Base-by-base conservation (phyloP, 2,113 vertebrate species). In the Neomonachus schauinslandi region DNA sequence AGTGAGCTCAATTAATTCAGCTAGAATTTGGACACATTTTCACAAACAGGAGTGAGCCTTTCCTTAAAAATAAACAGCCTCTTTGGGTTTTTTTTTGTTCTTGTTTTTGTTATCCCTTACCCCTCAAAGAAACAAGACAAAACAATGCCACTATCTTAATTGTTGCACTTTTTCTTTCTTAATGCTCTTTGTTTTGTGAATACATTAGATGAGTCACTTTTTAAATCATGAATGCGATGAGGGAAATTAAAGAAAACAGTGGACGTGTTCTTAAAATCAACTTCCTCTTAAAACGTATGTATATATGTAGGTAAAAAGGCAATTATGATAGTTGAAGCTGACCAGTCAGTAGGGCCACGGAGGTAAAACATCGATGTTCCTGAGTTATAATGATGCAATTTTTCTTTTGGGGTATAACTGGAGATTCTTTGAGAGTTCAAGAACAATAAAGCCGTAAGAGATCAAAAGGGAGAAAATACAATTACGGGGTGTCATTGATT, bases 1-100 rank as follows among this genome's bases (percentile, higher is more conserved):
- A 97, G 92, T 93, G 98, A 97, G 93, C 91, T 98, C 94, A 97
- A 89, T 97, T 63, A 94, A 88, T 89, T 97, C 95, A 81, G 86
- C 51, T 31, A 94, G 90, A 63, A 95, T 95, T 96, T 98, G 94
- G 81, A 81, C 96, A 85, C 69, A 69, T 97, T 96, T 97, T 97
- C 42, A 79, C 36, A 95, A 97, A 96, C 87, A 85, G 69, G 77
- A 97, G 31, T 18, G 18, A 46, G 22, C 16, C 51, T 98, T 96
- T 97, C 39, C 65, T 53, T 95, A 93, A 97, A 95, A 95, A 96
- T 93, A 83, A 91, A 36, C 39, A 84, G 84, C 72, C 89, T 69
- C 39, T 72, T 85, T 72, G 88, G 84, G 46, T 74, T 39, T 72
- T 53, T 39, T 76, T n/a, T 33, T 36, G 7, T 22, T 88, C 22